phyloP scores from a whole-genome alignment of 2,797 vertebrate species.

The Pogonophryne albipinna region DNA sequence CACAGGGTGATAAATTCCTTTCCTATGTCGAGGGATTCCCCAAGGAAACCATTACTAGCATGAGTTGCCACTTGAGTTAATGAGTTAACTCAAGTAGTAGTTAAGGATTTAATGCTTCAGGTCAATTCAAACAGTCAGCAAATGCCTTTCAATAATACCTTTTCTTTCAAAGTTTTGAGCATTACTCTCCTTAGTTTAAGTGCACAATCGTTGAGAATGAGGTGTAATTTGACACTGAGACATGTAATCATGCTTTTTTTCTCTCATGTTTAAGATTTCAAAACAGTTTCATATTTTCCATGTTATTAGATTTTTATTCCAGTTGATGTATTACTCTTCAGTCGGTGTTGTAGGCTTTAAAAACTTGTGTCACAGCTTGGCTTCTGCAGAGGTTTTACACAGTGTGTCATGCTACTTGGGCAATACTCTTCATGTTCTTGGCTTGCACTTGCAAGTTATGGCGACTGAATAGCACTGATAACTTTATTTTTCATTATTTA shows the following conservation, averaged over 20 bases:
- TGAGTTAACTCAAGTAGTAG: background rate
- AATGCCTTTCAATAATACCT: constrained; percentile 8
- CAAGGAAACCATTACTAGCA: constrained; percentile 67
- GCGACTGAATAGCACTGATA: background rate
- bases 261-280: constrained; percentile 27
- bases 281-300: constrained; percentile 55
- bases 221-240: constrained; percentile 21
- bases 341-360: constrained; percentile 44
- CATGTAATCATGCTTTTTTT: background rate
- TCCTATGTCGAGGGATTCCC: constrained; percentile 76
- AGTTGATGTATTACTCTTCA: constrained; percentile 49
- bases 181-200: background rate
- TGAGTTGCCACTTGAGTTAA: constrained; percentile 39
- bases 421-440: constrained; percentile 38
- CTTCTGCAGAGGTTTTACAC: constrained; percentile 46
- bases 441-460: constrained; percentile 26
- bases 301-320: constrained; percentile 47
- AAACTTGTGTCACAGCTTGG: constrained; percentile 69
- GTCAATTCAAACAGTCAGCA: constrained; percentile 5
- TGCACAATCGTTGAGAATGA: constrained; percentile 2
- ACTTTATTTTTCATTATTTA: constrained; percentile 1
- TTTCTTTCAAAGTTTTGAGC: background rate
- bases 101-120: background rate
- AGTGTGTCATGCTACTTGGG: constrained; percentile 43
- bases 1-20: constrained; percentile 80